Evolutionary conservation across 2,797 vertebrate species (phyloP).

Genomic region (Artibeus jamaicensis): DNA sequence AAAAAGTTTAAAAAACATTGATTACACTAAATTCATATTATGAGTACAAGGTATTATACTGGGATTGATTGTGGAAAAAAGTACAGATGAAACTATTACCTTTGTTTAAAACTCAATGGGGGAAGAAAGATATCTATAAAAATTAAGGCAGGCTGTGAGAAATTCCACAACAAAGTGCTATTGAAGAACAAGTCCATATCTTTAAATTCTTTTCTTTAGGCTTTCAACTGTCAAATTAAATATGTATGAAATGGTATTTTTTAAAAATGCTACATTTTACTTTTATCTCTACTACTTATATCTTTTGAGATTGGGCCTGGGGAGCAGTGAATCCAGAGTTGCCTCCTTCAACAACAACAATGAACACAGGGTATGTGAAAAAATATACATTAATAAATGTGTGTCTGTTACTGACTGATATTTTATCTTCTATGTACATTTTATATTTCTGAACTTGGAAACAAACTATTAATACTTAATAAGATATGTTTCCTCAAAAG

Average conservation of each 20-base stretch:
- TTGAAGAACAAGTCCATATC: not conserved
- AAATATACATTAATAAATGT: slow-evolving; percentile 38
- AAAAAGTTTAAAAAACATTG: slow-evolving; percentile 45
- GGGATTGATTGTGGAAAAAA: not conserved
- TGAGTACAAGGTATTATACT: not conserved
- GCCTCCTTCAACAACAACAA: slow-evolving; percentile 66
- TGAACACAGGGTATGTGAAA: slow-evolving; percentile 77
- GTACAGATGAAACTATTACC: not conserved
- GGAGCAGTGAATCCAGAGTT: slow-evolving; percentile 68
- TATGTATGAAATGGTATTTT: slow-evolving; percentile 47
- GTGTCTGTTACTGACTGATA: slow-evolving; percentile 40
- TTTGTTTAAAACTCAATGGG: slow-evolving; percentile 10
- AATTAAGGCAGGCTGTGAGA: not conserved
- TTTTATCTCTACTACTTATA: slow-evolving; percentile 46
- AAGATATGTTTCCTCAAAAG: slow-evolving; percentile 76
- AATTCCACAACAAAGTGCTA: not conserved
- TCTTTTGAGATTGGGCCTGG: slow-evolving; percentile 83
- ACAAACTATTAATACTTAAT: slow-evolving; percentile 60
- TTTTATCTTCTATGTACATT: slow-evolving; percentile 30
- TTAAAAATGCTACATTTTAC: slow-evolving; percentile 5
- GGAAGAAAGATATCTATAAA: not conserved
- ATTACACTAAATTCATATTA: slow-evolving; percentile 31
- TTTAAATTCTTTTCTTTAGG: not conserved
- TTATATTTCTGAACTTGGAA: slow-evolving; percentile 44
- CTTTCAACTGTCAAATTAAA: slow-evolving; percentile 9